Percentiles rank a stretch among this genome's conserved stretches.
phyloP scores from a whole-genome alignment of 2,797 vertebrate genomes.

The Antennarius maculatus region DNA sequence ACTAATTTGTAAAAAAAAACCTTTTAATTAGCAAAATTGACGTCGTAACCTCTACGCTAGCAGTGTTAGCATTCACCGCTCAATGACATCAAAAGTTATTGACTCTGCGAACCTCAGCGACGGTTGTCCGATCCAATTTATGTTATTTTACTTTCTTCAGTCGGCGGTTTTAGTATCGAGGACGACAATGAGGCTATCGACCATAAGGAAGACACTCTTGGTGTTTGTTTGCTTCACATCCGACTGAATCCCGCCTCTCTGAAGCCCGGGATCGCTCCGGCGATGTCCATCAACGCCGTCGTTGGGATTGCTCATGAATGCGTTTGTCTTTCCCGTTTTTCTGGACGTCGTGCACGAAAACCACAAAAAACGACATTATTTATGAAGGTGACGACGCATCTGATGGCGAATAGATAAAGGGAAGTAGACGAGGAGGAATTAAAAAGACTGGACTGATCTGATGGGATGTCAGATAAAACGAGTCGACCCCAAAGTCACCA shows the following conservation, averaged over 20 bases:
- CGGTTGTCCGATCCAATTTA: no score
- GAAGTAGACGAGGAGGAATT: conserved; percentile 17
- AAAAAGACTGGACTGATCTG: neutral
- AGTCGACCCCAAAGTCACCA: conserved; percentile 1
- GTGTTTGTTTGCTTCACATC: conserved; percentile 1
- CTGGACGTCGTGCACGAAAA: conserved; percentile 6
- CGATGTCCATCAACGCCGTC: conserved; percentile 8
- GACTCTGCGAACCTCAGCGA: no score
- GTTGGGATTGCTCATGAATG: neutral
- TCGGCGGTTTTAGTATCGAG: conserved; percentile 34
- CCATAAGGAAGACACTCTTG: conserved; percentile 68
- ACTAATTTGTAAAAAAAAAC: no score
- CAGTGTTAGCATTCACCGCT: no score
- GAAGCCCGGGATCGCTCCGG: conserved; percentile 57
- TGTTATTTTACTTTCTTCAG: conserved; percentile 12
- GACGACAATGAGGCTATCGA: conserved; percentile 67
- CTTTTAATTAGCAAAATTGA: no score
- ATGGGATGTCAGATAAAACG: conserved; percentile 42
- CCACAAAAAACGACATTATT: conserved; percentile 8
- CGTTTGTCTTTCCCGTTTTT: neutral
- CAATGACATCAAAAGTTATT: no score
- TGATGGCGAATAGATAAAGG: conserved; percentile 19
- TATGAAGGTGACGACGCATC: conserved; percentile 33
- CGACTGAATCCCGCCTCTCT: conserved; percentile 27
- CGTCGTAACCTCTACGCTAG: no score